These are phyloP conservation scores for Aviceda leuphotes DNA, from an alignment of 2,797 vertebrate species.

Conservation along the genomic window DNA sequence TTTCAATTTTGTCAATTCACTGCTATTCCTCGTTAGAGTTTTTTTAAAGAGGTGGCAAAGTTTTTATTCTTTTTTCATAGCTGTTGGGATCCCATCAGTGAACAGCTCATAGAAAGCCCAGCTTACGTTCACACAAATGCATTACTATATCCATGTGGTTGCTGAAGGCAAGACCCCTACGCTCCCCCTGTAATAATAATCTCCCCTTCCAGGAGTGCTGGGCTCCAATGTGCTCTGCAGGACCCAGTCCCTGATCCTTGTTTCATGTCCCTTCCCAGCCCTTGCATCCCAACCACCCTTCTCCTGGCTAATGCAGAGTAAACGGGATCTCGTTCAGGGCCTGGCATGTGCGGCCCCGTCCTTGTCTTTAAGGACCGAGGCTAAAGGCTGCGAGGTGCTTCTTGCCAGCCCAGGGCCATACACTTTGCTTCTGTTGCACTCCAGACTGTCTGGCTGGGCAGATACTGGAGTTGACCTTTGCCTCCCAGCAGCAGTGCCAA, in stretches of 20 bases:
- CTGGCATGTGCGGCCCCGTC: fast-evolving
- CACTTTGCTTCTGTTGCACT: background rate
- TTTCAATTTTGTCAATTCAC: slow-evolving; percentile 16
- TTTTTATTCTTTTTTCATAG: background rate
- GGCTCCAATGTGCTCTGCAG: fast-evolving
- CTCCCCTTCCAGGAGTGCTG: background rate
- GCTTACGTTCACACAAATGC: background rate
- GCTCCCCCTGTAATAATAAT: background rate
- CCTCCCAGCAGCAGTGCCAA: background rate
- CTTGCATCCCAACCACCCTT: background rate
- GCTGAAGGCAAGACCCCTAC: background rate
- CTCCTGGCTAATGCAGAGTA: background rate
- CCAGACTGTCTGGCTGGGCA: background rate
- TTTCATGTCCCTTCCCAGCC: background rate
- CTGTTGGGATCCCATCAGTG: background rate
- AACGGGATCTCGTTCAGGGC: background rate
- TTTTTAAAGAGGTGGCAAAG: background rate
- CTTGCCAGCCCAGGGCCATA: fast-evolving
- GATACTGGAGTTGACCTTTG: background rate
- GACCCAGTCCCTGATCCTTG: background rate
- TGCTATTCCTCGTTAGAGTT: background rate
- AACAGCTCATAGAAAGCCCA: background rate
- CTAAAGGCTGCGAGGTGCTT: background rate
- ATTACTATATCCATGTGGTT: background rate
- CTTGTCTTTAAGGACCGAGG: background rate